These are phyloP conservation scores for Lytechinus variegatus DNA, from an alignment of 35 echinoderm and acorn worm species.

Conservation along the genomic window DNA sequence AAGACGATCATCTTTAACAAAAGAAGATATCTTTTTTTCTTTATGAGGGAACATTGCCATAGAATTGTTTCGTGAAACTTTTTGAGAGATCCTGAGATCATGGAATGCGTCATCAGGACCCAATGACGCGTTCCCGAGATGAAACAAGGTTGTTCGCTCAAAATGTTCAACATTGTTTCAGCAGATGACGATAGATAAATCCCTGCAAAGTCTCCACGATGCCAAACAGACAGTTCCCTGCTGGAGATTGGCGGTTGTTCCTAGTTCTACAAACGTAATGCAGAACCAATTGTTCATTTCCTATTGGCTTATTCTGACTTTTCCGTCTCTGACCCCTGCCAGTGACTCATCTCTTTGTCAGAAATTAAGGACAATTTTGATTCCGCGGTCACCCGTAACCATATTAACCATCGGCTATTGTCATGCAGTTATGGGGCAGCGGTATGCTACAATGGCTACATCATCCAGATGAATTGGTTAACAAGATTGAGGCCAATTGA, in stretches of 20 bases:
- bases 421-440: not conserved
- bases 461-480: not conserved
- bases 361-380: conserved; percentile 6
- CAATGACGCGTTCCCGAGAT: not conserved
- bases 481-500: not conserved
- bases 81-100: not conserved
- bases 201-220: not conserved
- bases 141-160: not conserved
- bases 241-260: not conserved
- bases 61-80: not conserved
- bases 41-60: not conserved
- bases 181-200: not conserved
- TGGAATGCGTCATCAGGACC: not conserved
- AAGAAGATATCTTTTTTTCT: too few species aligned
- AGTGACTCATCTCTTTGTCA: not conserved
- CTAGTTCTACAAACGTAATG: not conserved
- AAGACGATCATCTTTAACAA: too few species aligned
- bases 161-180: not conserved
- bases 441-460: not conserved
- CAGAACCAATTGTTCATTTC: not conserved
- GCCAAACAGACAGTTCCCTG: not conserved
- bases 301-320: not conserved
- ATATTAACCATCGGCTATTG: not conserved
- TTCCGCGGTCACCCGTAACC: not conserved
- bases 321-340: not conserved